These are phyloP conservation scores for Chironomus riparius DNA, from an alignment of 2,888 invertebrate genomes.

Conservation along the genomic window DNA sequence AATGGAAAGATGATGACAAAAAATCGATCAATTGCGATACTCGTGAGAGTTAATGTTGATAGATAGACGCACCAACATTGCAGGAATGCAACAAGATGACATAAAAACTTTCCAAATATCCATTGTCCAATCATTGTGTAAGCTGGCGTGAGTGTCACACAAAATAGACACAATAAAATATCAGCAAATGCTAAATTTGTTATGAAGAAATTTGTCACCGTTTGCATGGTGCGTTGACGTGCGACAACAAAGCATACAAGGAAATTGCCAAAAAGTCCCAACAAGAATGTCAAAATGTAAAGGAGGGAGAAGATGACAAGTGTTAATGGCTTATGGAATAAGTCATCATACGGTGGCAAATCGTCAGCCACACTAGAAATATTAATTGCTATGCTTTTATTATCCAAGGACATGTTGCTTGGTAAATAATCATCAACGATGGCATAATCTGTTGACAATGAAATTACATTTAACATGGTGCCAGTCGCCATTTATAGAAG, in stretches of 20 bases:
- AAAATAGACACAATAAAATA: conserved; percentile 82
- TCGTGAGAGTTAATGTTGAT: conserved; percentile 90
- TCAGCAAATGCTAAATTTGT: conserved; percentile 93
- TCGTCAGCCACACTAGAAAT: not conserved
- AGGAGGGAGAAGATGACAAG: conserved; percentile 37
- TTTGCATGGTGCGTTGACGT: conserved; percentile 90
- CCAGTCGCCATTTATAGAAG: conserved; percentile 6
- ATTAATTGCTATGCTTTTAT: not conserved
- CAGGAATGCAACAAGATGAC: conserved; percentile 87
- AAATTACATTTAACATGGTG: conserved; percentile 14
- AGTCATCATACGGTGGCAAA: conserved; percentile 7
- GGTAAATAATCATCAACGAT: not conserved
- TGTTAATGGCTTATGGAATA: conserved; percentile 30
- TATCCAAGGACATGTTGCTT: conserved; percentile 8
- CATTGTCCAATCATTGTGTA: conserved; percentile 87
- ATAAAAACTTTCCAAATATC: conserved; percentile 85
- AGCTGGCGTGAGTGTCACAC: conserved; percentile 93
- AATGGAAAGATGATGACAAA: conserved; percentile 96
- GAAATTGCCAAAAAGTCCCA: conserved; percentile 83
- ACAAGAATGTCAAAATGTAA: conserved; percentile 76
- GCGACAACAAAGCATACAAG: conserved; percentile 91
- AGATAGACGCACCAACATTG: conserved; percentile 96
- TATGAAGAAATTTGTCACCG: conserved; percentile 95
- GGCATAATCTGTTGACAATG: conserved; percentile 19
- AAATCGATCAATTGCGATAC: conserved; percentile 95